phyloP scores from a whole-genome alignment of 2,113 vertebrate species.

The Chaenogobius annularis region DNA sequence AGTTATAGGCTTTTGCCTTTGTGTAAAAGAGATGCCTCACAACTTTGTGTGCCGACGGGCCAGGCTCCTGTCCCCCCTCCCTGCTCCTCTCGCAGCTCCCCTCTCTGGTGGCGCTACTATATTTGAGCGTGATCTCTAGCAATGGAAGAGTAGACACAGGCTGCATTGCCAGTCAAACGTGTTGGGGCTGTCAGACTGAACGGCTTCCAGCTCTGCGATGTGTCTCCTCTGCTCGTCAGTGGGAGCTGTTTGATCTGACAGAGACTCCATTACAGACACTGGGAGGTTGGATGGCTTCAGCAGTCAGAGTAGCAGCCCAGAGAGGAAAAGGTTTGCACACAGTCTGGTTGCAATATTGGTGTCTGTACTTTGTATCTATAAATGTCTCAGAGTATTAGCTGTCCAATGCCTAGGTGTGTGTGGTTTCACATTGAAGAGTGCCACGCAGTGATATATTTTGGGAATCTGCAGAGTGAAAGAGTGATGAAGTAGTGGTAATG shows the following conservation, averaged over 20 bases:
- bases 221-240: constrained; percentile 71
- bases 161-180: constrained; percentile 73
- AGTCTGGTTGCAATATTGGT: constrained; percentile 75
- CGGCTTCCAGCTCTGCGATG: constrained; percentile 70
- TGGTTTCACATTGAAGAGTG: constrained; percentile 45
- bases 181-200: constrained; percentile 73
- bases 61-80: constrained; percentile 39
- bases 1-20: constrained; percentile 70
- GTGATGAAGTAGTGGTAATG: constrained; percentile 47
- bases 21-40: constrained; percentile 60
- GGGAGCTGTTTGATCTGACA: constrained; percentile 73
- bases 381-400: constrained; percentile 69
- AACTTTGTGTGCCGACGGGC: constrained; percentile 65
- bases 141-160: constrained; percentile 58
- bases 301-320: constrained; percentile 67
- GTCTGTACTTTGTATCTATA: constrained; percentile 72
- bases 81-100: constrained; percentile 34
- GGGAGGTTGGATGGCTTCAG: constrained; percentile 70
- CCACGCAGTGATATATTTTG: constrained; percentile 43
- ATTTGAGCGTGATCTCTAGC: constrained; percentile 67
- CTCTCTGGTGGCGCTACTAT: constrained; percentile 67
- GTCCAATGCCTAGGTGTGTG: constrained; percentile 63
- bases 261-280: constrained; percentile 70
- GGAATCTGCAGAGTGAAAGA: constrained; percentile 34
- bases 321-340: constrained; percentile 69